Evolutionary conservation across 2,888 invertebrate genomes (phyloP), one percentile per base, ranked within the genome.

Genomic region (Fragum sueziense): DNA sequence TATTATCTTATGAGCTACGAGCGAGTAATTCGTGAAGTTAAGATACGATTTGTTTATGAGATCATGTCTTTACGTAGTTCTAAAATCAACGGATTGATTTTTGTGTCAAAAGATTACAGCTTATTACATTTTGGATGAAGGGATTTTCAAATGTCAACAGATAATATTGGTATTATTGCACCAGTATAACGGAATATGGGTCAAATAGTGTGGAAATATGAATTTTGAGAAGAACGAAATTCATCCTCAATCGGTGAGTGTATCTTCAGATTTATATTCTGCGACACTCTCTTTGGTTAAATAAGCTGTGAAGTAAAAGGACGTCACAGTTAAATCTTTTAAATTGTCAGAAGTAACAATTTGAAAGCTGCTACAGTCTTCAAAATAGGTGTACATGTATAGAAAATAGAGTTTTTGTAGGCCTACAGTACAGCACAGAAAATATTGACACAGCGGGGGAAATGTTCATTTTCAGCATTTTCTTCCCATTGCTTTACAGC

Each of bases 181-280:
- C 11, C 9, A 4, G 22, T 54, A 11, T 54, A n/a, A 54, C 25
- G 3, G 20, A 22, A 29, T 11, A 29, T 27, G 17, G 27, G 29
- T 29, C 25, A 29, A 29, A 20, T 57, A 29, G 27, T 29, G 25
- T 29, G 34, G 14, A 33, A 4, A n/a, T 1, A 41, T 65, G 65
- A 41, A 41, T 41, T 65, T 65, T 65, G 65, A 65, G 27, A 65
- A 37, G 25, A 65, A 65, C 27, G 41, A 41, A 25, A 34, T 65
- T 25, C 34, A 65, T 41, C 37, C 65, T 27, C 22, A 20, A 2
- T 22, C n/a, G 22, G 65, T 41, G 41, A 25, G 65, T 65, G 31
- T 61, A 17, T 27, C 6, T 57, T 9, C 11, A 57, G 2, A 2
- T n/a, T 22, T 57, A 22, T 22, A 57, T 14, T 22, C n/a, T 22